Evolutionary conservation across 2,797 vertebrate genomes (phyloP), one percentile per base, ranked within the genome.

Genomic region (Ispidina picta): DNA sequence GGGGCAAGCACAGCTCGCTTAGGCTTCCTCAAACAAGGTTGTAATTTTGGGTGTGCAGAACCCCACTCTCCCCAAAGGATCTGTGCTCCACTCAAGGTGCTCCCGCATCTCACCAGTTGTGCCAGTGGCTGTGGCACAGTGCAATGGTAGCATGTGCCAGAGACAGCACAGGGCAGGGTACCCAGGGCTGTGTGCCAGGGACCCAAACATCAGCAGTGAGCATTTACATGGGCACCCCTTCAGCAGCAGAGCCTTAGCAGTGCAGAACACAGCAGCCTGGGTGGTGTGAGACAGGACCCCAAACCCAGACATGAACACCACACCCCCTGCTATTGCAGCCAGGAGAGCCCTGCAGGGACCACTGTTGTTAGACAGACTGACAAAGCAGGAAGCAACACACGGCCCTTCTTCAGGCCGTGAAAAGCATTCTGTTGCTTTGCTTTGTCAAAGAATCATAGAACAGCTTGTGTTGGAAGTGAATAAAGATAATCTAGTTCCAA

Each of bases 21-120:
- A 25, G 10, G 31, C 64, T 60, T 55, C 48, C 70, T 35, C 41
- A n/a, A 17, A 26, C 41, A 55, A 46, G 46, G 46, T 48, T 26
- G n/a, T 29, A 60, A 29, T 31, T 64, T 33, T 71, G 48, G 31
- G 52, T 10, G 39, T 16, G 44, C 76, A 55, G 26, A 59, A 26
- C 64, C 25, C 76, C 2, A 1, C 39, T 55, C n/a, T 26, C n/a
- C 31, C 71, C 2, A 1, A 49, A 55, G 73, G 35, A 73, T 22
- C 55, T 3, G 6, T 18, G 55, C 48, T 55, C 41, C n/a, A 6
- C 0, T 3, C 48, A 43, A 26, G 29, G 12, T 7, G 21, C 35
- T 66, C n/a, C n/a, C 8, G 41, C 6, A 0, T 21, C 74, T 31
- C 9, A 2, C 22, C 7, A 2, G 60, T 29, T 1, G 3, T 4